phyloP scores from a whole-genome alignment of 2,113 vertebrate species.

The Erpornis zantholeuca region DNA sequence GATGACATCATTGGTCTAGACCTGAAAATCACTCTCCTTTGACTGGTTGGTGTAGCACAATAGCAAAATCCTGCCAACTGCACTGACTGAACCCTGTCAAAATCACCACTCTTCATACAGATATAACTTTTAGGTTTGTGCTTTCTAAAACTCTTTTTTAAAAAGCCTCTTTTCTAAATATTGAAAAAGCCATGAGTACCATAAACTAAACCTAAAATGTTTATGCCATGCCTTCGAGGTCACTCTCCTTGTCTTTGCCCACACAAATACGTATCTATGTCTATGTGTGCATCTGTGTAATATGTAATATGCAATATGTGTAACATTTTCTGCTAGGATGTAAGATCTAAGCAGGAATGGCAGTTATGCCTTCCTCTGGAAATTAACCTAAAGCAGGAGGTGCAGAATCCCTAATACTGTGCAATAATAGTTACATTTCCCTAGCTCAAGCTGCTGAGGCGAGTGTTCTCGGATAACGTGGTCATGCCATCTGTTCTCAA shows the following conservation, averaged over 20 bases:
- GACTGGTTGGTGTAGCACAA: neutral
- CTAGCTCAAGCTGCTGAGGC: neutral
- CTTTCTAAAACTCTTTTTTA: neutral
- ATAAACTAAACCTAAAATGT: neutral
- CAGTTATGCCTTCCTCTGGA: neutral
- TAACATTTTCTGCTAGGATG: neutral
- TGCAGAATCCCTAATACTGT: neutral
- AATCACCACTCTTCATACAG: neutral
- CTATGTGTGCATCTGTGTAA: no score
- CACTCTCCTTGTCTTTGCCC: neutral
- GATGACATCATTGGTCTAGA: neutral
- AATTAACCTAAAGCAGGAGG: neutral
- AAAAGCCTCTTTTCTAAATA: neutral
- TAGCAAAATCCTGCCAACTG: neutral
- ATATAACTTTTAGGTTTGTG: neutral
- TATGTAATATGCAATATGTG: neutral
- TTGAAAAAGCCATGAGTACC: neutral
- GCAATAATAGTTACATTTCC: neutral
- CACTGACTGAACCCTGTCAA: neutral
- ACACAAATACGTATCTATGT: neutral
- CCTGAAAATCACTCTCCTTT: neutral
- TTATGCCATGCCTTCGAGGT: neutral
- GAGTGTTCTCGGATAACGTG: neutral
- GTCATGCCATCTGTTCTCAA: neutral
- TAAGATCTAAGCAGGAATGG: neutral